Conservation (phyloP, 1,140 invertebrate species). For the Streblospio benedicti region DNA sequence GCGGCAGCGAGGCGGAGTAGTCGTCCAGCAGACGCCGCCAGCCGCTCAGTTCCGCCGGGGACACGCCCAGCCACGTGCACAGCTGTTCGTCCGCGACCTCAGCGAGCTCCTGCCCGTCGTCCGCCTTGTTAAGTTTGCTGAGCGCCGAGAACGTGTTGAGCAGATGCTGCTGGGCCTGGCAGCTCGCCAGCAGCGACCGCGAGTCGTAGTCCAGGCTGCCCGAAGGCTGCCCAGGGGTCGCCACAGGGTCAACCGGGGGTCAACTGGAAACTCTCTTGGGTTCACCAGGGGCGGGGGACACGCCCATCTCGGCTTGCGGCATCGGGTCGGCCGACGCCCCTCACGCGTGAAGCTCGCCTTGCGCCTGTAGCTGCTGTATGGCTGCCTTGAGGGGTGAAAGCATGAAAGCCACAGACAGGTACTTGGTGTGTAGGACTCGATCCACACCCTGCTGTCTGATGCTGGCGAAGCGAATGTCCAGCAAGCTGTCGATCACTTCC, state of each 20-base stretch:
- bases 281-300: no score
- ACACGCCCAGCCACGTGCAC: no score
- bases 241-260: conserved; percentile 10
- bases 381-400: conserved; percentile 32
- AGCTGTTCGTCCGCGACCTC: no score
- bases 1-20: neutral
- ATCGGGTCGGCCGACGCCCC: no score
- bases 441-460: conserved; percentile 39
- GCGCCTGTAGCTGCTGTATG: conserved; percentile 26
- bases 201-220: conserved; percentile 40
- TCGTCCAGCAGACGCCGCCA: no score
- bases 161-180: conserved; percentile 35
- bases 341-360: no score
- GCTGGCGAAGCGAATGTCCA: neutral
- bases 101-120: no score
- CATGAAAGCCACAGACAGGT: conserved; percentile 36
- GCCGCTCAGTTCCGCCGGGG: no score
- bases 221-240: conserved; percentile 24
- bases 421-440: conserved; percentile 36
- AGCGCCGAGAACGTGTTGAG: conserved; percentile 33
- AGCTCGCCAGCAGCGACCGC: conserved; percentile 39
- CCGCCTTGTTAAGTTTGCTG: conserved; percentile 11
- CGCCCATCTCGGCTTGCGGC: no score
- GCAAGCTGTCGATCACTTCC: conserved; percentile 51
- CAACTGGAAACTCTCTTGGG: no score